Percentiles rank a stretch among this genome's conserved stretches.
These are phyloP conservation scores for Poecilobothrus nobilitatus DNA, from an alignment of 2,888 invertebrate species.

Conservation along the genomic window DNA sequence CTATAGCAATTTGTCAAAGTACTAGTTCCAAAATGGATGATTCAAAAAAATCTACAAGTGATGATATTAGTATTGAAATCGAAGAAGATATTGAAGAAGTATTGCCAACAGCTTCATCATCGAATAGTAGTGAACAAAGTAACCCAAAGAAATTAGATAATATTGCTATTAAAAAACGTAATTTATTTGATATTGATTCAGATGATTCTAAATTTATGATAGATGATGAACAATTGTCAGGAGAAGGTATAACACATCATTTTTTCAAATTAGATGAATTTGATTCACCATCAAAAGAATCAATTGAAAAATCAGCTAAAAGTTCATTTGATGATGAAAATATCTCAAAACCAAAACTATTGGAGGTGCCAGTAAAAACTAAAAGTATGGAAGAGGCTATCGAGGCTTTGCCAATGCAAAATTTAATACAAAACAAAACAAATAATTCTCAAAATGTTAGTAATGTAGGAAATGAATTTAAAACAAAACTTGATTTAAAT, in stretches of 20 bases:
- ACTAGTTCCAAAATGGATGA: slow-evolving; percentile 16
- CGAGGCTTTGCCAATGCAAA: neutral
- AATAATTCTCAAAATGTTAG: neutral
- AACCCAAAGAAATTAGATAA: slow-evolving; percentile 12
- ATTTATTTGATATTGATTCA: slow-evolving; percentile 23
- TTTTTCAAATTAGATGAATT: slow-evolving; percentile 27
- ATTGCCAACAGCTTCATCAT: slow-evolving; percentile 15
- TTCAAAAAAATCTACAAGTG: slow-evolving; percentile 14
- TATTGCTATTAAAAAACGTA: slow-evolving; percentile 17
- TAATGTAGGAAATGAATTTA: neutral
- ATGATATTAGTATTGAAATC: slow-evolving; percentile 39
- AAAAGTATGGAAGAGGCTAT: neutral
- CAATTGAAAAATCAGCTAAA: slow-evolving; percentile 17
- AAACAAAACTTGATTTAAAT: slow-evolving; percentile 23
- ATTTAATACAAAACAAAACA: neutral
- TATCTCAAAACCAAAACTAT: slow-evolving; percentile 26
- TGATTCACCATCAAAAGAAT: slow-evolving; percentile 23
- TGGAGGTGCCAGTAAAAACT: neutral
- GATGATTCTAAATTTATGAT: slow-evolving; percentile 32
- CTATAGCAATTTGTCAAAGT: slow-evolving; percentile 7
- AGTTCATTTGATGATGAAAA: slow-evolving; percentile 22
- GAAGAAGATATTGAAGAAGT: slow-evolving; percentile 40
- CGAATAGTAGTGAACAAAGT: neutral
- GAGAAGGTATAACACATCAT: slow-evolving; percentile 39
- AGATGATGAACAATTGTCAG: slow-evolving; percentile 39